Evolutionary conservation across 1,140 invertebrate species (phyloP).

Genomic region (Nasonia longicornis): DNA sequence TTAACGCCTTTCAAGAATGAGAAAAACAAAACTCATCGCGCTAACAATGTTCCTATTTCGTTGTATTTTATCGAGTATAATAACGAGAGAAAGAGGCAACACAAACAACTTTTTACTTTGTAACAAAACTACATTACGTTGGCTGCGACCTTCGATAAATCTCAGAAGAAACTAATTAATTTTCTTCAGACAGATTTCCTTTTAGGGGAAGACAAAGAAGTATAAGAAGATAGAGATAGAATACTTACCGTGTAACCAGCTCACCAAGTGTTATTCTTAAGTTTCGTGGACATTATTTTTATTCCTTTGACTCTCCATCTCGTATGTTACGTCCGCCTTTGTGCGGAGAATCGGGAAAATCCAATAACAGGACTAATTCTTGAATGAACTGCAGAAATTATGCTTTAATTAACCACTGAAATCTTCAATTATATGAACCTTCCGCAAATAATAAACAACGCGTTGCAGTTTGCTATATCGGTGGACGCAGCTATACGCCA

Average conservation of each 20-base stretch:
- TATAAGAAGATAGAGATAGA: not conserved
- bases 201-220: not conserved
- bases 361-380: not conserved
- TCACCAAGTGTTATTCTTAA: not conserved
- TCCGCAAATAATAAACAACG: not conserved
- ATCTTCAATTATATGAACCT: not conserved
- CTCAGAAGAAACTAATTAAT: not conserved
- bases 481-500: too few species aligned
- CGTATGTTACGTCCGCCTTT: not conserved
- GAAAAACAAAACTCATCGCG: not conserved
- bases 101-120: not conserved
- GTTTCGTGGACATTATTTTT: not conserved
- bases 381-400: not conserved
- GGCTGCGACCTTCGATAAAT: not conserved
- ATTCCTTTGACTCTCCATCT: not conserved
- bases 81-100: not conserved
- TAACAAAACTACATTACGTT: not conserved
- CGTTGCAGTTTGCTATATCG: too few species aligned
- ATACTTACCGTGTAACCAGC: not conserved
- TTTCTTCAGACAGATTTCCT: slow-evolving; percentile 9
- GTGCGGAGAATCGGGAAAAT: not conserved
- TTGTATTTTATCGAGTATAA: not conserved
- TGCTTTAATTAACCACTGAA: not conserved
- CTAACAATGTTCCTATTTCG: not conserved
- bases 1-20: not conserved